Evolutionary conservation across 1,140 invertebrate genomes (phyloP).

Genomic region (Tetraneura akinire): DNA sequence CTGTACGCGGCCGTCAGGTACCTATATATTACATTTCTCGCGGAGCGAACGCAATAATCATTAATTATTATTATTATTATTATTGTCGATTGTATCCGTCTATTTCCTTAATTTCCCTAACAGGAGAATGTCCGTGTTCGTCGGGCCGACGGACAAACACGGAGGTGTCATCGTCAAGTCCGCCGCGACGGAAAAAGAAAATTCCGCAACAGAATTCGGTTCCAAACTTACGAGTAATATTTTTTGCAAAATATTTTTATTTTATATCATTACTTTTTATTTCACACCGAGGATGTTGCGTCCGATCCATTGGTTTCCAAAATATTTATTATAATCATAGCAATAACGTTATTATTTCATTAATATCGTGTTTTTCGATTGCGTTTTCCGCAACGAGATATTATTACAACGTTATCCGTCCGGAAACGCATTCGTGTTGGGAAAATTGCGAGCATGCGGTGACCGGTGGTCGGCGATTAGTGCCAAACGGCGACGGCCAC

Average conservation of each 20-base stretch:
- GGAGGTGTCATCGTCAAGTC: slow-evolving; percentile 72
- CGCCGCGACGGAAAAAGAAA: slow-evolving; percentile 59
- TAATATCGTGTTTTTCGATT: no score
- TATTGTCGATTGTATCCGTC: neutral
- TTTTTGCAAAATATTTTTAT: slow-evolving; percentile 6
- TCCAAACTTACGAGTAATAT: slow-evolving; percentile 37
- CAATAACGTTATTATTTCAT: no score
- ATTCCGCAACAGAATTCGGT: slow-evolving; percentile 30
- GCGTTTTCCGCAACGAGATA: no score
- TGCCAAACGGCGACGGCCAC: neutral
- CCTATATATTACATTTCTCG: neutral
- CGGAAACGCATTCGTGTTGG: no score
- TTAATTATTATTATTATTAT: neutral
- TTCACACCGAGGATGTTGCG: slow-evolving; percentile 23
- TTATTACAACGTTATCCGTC: neutral
- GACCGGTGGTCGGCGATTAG: neutral
- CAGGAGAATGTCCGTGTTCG: slow-evolving; percentile 58
- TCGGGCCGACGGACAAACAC: slow-evolving; percentile 68
- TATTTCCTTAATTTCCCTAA: neutral
- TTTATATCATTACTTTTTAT: neutral
- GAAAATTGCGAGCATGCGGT: neutral
- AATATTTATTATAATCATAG: neutral
- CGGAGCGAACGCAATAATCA: no score
- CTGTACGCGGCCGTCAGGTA: slow-evolving; percentile 24
- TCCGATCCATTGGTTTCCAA: slow-evolving; percentile 35